Evolutionary conservation across 2,113 vertebrate genomes (phyloP).

Genomic region (Silurus meridionalis): DNA sequence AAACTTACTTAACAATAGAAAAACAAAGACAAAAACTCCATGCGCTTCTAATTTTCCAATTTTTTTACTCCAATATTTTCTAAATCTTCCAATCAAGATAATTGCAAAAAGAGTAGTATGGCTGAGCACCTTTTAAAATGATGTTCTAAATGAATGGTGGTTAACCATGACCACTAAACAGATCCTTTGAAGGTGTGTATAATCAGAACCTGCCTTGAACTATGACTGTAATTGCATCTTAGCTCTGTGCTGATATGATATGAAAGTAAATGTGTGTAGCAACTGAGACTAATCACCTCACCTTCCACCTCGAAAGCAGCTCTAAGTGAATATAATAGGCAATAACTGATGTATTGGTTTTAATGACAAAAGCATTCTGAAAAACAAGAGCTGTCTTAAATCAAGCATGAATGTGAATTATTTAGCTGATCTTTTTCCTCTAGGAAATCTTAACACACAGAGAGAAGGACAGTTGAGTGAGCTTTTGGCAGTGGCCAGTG

Average conservation of each 20-base stretch:
- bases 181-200: constrained; percentile 7
- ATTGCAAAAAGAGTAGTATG: background rate
- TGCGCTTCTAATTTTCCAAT: background rate
- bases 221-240: constrained; percentile 32
- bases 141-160: background rate
- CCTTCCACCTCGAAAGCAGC: constrained; percentile 10
- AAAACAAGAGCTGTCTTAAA: constrained; percentile 37
- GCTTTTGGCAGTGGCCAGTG: constrained; percentile 37
- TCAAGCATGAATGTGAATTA: constrained; percentile 46
- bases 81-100: background rate
- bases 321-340: constrained; percentile 16
- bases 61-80: background rate
- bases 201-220: constrained; percentile 12
- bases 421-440: constrained; percentile 42
- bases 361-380: constrained; percentile 42
- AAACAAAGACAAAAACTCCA: background rate
- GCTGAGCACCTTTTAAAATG: background rate
- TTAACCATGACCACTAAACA: background rate
- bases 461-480: constrained; percentile 35
- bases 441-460: constrained; percentile 41
- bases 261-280: background rate
- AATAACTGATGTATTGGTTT: constrained; percentile 23
- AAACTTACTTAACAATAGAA: background rate
- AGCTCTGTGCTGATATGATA: constrained; percentile 11
- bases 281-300: constrained; percentile 28